These are phyloP conservation scores for Epinotia ramella DNA, from an alignment of 2,888 invertebrate species.

Conservation along the genomic window DNA sequence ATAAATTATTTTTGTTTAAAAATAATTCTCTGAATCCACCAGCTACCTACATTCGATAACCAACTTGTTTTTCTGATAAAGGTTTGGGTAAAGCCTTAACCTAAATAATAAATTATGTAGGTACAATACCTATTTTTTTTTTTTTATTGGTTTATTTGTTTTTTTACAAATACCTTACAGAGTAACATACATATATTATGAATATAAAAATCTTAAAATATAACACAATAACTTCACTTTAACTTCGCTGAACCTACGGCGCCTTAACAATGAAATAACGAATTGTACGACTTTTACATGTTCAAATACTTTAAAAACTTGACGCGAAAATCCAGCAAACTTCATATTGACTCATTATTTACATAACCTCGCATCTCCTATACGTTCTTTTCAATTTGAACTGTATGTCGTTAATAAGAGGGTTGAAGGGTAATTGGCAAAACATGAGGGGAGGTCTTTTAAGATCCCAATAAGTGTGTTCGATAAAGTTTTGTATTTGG, in stretches of 20 bases:
- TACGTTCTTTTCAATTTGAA: background rate
- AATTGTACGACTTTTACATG: conserved; percentile 7
- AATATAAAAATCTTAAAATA: too few relatives aligned
- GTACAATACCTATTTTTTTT: too few relatives aligned
- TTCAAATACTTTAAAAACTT: conserved; percentile 24
- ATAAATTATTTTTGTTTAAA: background rate
- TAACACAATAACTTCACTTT: too few relatives aligned
- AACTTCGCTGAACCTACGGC: too few relatives aligned
- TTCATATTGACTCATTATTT: conserved; percentile 2
- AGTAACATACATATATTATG: too few relatives aligned
- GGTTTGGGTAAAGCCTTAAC: too few relatives aligned
- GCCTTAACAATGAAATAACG: conserved; percentile 12
- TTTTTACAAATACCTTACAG: too few relatives aligned
- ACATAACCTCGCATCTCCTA: background rate
- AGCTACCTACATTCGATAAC: too few relatives aligned
- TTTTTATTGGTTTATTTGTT: too few relatives aligned
- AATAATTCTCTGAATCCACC: too few relatives aligned
- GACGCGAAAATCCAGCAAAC: conserved; percentile 9
- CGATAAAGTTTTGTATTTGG: conserved; percentile 37
- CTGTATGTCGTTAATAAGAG: background rate
- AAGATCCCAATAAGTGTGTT: conserved; percentile 40
- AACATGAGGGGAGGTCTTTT: conserved; percentile 25
- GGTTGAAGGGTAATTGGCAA: background rate
- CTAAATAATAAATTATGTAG: too few relatives aligned
- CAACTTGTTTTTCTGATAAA: too few relatives aligned